Evolutionary conservation across 2,113 vertebrate genomes (phyloP), one percentile per base, ranked within the genome.

Genomic region (Crotalus viridis): DNA sequence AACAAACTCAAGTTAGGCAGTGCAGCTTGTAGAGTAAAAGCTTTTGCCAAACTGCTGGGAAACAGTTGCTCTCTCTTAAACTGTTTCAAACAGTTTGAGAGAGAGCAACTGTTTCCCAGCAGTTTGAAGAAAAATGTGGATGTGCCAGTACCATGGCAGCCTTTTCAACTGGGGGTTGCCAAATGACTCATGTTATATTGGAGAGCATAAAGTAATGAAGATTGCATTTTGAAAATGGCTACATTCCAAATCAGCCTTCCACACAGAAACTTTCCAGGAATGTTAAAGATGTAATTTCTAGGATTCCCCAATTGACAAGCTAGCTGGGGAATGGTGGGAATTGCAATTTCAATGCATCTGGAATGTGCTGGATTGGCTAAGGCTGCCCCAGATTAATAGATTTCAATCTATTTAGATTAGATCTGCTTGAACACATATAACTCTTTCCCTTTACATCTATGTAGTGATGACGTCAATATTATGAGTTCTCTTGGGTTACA

Each of bases 1-100:
- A 90, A 94, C 21, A 61, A 94, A 96, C 95, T 94, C 95, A 95
- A 52, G 90, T 94, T 92, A 91, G 88, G 93, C 59, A 91, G 22
- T 10, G 5, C 33, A 28, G 88, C 88, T 10, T 92, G 93, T 89
- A 57, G 43, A 33, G 24, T 3, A 87, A 92, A 87, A 90, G 87
- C 81, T 54, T 93, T 81, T 13, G n/a, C 33, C 59, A 10, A 74
- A 57, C 51, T 54, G 39, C 24, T 88, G 59, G 93, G 15, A 56
- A 64, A 81, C 48, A 87, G 33, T 56, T 46, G 46, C 48, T 87
- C 17, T 54, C 10, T 26, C 8, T 24, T 28, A 6, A 24, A 12
- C 48, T 56, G n/a, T 26, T 93, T 54, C 10, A 51, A 51, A 51
- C 48, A 51, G 48, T 51, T 51, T 51, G 48, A 51, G 48, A 51